phyloP scores from a whole-genome alignment of 2,888 invertebrate species.

The Pediacus dermestoides region DNA sequence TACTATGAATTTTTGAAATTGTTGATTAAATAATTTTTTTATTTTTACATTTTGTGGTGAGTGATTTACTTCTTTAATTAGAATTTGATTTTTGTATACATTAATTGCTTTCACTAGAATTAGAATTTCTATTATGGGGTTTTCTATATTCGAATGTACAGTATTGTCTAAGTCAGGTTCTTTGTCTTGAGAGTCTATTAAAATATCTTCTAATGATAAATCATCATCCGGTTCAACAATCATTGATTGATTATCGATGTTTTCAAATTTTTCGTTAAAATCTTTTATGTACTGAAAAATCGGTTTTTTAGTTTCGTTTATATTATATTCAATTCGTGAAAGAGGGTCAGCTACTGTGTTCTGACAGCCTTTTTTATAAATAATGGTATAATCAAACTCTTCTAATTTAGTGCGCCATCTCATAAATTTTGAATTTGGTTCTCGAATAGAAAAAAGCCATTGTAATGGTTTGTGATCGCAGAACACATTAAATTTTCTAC shows the following conservation, averaged over 20 bases:
- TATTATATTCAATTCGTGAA: neutral
- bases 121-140: constrained; percentile 6
- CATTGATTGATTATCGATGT: neutral
- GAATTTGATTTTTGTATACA: constrained; percentile 1
- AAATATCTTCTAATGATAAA: too few relatives aligned
- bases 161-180: neutral
- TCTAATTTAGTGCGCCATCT: constrained; percentile 3
- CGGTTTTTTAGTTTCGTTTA: neutral
- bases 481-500: constrained; percentile 21
- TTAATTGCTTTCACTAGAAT: constrained; percentile 2
- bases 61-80: neutral
- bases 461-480: constrained; percentile 9
- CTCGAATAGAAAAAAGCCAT: constrained; percentile 9
- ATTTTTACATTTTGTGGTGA: neutral
- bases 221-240: constrained; percentile 2
- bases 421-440: constrained; percentile 16
- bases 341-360: constrained; percentile 2
- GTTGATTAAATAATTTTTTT: neutral
- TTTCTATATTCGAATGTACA: constrained; percentile 3
- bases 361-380: constrained; percentile 2
- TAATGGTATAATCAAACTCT: constrained; percentile 6
- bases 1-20: neutral
- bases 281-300: constrained; percentile 3
- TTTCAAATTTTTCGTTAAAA: neutral
- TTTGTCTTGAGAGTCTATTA: too few relatives aligned